phyloP scores from a whole-genome alignment of 2,113 vertebrate species.

The Heterotis niloticus region DNA sequence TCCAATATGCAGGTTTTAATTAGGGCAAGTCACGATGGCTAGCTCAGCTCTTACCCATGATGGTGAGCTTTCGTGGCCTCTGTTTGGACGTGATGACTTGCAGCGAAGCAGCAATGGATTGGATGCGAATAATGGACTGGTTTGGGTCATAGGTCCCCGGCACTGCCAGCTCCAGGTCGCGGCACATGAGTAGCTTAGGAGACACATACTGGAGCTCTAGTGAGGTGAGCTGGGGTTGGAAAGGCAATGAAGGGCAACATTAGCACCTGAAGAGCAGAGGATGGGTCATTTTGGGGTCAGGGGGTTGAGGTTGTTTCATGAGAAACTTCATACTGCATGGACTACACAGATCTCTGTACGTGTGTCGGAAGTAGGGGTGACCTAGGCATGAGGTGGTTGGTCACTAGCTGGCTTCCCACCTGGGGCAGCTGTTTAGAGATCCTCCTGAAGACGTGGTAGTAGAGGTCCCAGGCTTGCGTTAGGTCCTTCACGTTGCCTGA shows the following conservation, averaged over 20 bases:
- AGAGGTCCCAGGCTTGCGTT: conserved; percentile 97
- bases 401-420: conserved; percentile 55
- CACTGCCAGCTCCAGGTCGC: conserved; percentile 90
- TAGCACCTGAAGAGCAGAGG: neutral
- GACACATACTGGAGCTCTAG: conserved; percentile 95
- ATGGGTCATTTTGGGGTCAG: neutral
- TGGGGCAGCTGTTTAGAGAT: conserved; percentile 98
- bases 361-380: too few species aligned
- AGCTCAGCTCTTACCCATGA: conserved; percentile 81
- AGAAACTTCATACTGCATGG: too few species aligned
- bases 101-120: conserved; percentile 90
- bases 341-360: too few species aligned
- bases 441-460: conserved; percentile 94
- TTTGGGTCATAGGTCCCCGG: conserved; percentile 96
- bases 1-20: too few species aligned
- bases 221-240: conserved; percentile 79
- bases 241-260: neutral
- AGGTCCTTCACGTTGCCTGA: conserved; percentile 97
- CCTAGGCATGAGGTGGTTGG: neutral
- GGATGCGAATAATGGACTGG: conserved; percentile 92
- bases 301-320: neutral
- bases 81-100: conserved; percentile 99
- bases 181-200: conserved; percentile 96
- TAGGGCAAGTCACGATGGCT: too few species aligned
- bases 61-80: conserved; percentile 89